Evolutionary conservation across 1,140 invertebrate species (phyloP).

Genomic region (Thereuonema tuberculata): DNA sequence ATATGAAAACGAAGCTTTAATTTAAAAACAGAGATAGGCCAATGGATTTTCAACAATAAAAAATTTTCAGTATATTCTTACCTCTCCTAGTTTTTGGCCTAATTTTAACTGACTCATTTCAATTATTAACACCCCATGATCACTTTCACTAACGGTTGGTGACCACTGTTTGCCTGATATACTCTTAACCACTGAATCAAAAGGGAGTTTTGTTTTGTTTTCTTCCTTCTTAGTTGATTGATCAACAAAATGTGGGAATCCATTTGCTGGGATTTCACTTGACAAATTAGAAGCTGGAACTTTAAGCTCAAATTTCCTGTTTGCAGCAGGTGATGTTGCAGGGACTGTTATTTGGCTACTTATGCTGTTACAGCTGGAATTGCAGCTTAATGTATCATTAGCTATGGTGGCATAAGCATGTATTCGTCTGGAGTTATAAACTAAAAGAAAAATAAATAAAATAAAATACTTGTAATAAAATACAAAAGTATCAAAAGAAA

Average conservation of each 20-base stretch:
- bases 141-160: background rate
- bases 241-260: background rate
- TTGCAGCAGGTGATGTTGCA: background rate
- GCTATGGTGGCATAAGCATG: conserved; percentile 36
- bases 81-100: background rate
- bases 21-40: no score
- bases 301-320: background rate
- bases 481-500: no score
- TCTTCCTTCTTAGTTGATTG: background rate
- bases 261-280: background rate
- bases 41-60: no score
- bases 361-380: background rate
- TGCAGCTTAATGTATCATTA: background rate
- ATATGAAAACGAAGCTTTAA: no score
- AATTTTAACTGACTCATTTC: conserved; percentile 3
- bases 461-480: no score
- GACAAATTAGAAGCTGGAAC: background rate
- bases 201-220: background rate
- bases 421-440: conserved; percentile 42
- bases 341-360: background rate
- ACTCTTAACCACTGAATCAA: background rate
- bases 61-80: no score
- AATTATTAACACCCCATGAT: conserved; percentile 9
- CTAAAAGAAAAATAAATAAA: conserved; percentile 27
- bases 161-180: background rate